Base-by-base conservation (phyloP, 2,113 vertebrate genomes). In the Alligator sinensis region DNA sequence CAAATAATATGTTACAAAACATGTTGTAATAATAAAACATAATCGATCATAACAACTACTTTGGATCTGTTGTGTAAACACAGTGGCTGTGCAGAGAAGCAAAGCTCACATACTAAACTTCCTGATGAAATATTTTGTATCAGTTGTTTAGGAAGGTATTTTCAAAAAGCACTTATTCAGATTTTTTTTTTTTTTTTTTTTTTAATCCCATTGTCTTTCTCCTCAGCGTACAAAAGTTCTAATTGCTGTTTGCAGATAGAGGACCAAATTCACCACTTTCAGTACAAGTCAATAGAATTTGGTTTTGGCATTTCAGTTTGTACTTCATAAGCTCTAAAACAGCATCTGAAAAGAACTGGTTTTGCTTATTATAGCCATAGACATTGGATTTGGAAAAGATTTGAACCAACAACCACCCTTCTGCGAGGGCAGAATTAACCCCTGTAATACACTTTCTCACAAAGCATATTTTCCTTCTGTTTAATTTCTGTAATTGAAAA, bases 1-100 rank as follows among this genome's bases (percentile, higher is more conserved):
- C 78, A 47, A 86, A 63, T 82, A 70, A 70, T 84, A 62, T 88
- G 84, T 82, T 88, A 5, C 78, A 27, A 61, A 88, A 22, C 34
- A 22, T 62, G 15, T 70, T 62, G 15, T 70, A 77, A 18, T 89
- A 82, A 58, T 77, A 22, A 77, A 88, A 30, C 38, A 19, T 58
- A 80, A 86, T 84, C 91, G 87, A 61, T 89, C 78, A 3, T 80
- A 88, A 77, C 30, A 75, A 93, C 70, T 85, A 3, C 59, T 93
- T 91, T 61, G 82, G 70, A 16, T 83, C 8, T 59, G 77, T 82
- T 64, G 54, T 34, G 61, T 61, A 86, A 34, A 60, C 54, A 2
- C 25, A 38, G 68, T 24, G 82, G 70, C 80, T 89, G 58, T 3
- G 90, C 16, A 77, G 87, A 77, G n/a, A 3, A 60, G 70, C 11